Conservation (phyloP, 2,113 vertebrate genomes). For the Stomatorhinus ivindoensis region DNA sequence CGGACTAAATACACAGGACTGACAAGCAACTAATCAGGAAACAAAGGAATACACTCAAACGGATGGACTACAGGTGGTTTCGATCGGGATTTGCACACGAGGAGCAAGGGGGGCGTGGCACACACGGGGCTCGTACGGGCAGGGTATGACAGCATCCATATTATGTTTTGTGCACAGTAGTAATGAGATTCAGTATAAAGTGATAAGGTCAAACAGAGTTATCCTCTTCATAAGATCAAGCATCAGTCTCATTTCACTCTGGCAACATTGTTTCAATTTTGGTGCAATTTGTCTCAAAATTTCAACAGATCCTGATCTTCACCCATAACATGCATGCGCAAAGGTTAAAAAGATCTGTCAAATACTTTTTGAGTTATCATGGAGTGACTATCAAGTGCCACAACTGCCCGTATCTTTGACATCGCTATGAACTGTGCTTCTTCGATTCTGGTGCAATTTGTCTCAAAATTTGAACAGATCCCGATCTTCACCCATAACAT, state of each 20-base stretch:
- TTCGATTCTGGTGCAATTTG: neutral
- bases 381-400: neutral
- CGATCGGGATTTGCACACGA: no score
- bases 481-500: neutral
- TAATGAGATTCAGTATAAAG: neutral
- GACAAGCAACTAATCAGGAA: no score
- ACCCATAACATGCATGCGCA: neutral
- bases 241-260: neutral
- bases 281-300: neutral
- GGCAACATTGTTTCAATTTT: neutral
- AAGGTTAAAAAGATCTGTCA: neutral
- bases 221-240: neutral
- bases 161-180: neutral
- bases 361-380: neutral
- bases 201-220: neutral
- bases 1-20: no score
- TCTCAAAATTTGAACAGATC: neutral
- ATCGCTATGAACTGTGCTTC: neutral
- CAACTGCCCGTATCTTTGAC: neutral
- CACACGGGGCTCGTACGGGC: no score
- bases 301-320: neutral
- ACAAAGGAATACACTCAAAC: no score
- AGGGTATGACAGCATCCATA: no score
- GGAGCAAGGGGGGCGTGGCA: no score
- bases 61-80: no score